These are phyloP conservation scores for Philereme transversata DNA, from an alignment of 2,888 invertebrate species.

Conservation along the genomic window DNA sequence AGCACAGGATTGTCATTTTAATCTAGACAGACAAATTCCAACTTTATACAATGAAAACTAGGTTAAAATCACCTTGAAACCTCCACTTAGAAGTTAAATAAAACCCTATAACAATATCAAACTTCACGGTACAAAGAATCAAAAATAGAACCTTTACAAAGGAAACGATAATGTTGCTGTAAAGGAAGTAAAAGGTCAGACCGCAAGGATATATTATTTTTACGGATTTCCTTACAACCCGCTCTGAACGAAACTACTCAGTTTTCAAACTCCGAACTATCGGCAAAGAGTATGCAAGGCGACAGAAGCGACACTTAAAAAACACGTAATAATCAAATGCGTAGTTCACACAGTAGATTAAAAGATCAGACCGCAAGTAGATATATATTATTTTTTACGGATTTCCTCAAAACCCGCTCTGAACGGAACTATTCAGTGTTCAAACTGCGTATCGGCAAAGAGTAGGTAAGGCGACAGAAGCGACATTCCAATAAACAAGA, in stretches of 20 bases:
- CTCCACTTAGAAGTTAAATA: background rate
- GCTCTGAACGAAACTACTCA: background rate
- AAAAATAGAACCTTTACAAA: constrained; percentile 2
- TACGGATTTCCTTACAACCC: constrained; percentile 36
- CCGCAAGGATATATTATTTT: constrained; percentile 42
- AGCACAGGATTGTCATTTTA: too few species aligned
- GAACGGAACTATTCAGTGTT: background rate
- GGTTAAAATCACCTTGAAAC: too few species aligned
- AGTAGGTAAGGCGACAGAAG: background rate
- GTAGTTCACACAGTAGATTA: constrained; percentile 14
- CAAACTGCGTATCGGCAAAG: background rate
- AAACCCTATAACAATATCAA: background rate
- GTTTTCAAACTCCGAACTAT: background rate
- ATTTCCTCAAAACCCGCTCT: constrained; percentile 32
- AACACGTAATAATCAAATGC: too few species aligned
- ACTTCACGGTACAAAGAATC: constrained; percentile 1
- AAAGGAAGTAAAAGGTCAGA: constrained; percentile 45
- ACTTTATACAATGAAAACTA: too few species aligned
- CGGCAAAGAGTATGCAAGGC: background rate
- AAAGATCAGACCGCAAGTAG: constrained; percentile 38
- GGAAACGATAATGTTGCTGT: constrained; percentile 22
- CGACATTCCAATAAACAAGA: background rate
- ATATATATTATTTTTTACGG: constrained; percentile 42
- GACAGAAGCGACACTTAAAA: background rate
- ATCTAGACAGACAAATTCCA: too few species aligned